Base-by-base conservation (phyloP, 2,113 vertebrate species). In the Thamnophis sirtalis region DNA sequence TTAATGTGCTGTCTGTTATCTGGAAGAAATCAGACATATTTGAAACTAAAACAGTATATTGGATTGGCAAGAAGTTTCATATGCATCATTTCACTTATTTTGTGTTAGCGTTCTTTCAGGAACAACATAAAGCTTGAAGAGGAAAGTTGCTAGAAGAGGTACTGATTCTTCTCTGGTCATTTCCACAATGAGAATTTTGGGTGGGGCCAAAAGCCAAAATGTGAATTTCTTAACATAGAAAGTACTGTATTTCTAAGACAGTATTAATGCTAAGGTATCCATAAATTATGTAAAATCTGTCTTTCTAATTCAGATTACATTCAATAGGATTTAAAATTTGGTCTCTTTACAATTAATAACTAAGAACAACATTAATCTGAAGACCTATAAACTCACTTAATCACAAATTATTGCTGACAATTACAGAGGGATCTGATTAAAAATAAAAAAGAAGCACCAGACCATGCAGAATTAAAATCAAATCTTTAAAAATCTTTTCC, bases 1-100 rank as follows among this genome's bases (percentile, higher is more conserved):
- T 99, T 87, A 99, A 97, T 0, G 99, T 99, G 86, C 98, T 98
- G 96, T 99, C 99, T 97, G 99, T 99, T 96, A 99, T 99, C 99
- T 99, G 95, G 11, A 94, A 94, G 53, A 95, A 89, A 94, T 3
- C 87, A 33, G 26, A 43, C 1, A 22, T 0, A 0, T 56, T 48
- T 0, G 22, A 5, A 0, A 33, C 17, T 80, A 80, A 80, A 21
- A 21, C 1, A 43, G 3, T 43, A 56, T 6, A 53, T 17, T 93
- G 26, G 38, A 2, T 50, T 38, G 48, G 7, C 58, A 24, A 33
- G 4, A 15, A 28, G 10, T 60, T 84, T 86, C 26, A 26, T 13
- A 4, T 85, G 43, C 9, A 85, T 43, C 68, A 54, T 15, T 38
- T 21, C 9, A n/a, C 24, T 38, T 54, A 73, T 43, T 86, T 51